Evolutionary conservation across 1,140 invertebrate genomes (phyloP), one percentile per base, ranked within the genome.

Genomic region (Drosophila tristis): DNA sequence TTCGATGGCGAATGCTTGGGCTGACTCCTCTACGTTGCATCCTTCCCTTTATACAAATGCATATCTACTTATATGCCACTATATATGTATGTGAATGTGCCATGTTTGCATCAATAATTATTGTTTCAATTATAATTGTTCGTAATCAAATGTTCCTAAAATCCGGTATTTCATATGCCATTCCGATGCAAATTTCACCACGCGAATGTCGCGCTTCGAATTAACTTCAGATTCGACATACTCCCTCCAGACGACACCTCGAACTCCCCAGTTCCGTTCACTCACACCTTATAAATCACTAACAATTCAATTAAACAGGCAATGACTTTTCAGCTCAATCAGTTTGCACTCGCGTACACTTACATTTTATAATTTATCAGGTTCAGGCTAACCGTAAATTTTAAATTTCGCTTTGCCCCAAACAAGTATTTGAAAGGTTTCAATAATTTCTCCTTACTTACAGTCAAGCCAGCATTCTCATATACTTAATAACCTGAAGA

Each of bases 1-100:
- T 55, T 55, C 16, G 31, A 23, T 48, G 26, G 0, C 7, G 26
- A 7, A 6, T 45, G 57, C 51, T 77, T 76, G 62, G 57, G 74
- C 73, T 77, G 73, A 77, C 56, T 77, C 74, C 76, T 56, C 51
- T 42, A 54, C 51, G 31, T 62, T 56, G 59, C 70, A 54, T 65
- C 31, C 39, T 25, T 35, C 54, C 31, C 8, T 56, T 13, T 23
- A 43, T 50, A 39, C 35, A 31, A 60, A 54, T 53, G 29, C 25
- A 44, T 48, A 13, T 20, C 5, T 13, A 29, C 20, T 35, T 25
- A 6, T 11, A 4, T 25, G 15, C 9, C 25, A n/a, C n/a, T 54
- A 4, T 67, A 9, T 16, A 29, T 39, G 23, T 50, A 23, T 51
- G 9, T 20, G 25, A 16, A 16, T 20, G 20, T 20, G 23, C 23